Base-by-base conservation (phyloP, 2,888 invertebrate species). In the Macrosoma leucophasiata region DNA sequence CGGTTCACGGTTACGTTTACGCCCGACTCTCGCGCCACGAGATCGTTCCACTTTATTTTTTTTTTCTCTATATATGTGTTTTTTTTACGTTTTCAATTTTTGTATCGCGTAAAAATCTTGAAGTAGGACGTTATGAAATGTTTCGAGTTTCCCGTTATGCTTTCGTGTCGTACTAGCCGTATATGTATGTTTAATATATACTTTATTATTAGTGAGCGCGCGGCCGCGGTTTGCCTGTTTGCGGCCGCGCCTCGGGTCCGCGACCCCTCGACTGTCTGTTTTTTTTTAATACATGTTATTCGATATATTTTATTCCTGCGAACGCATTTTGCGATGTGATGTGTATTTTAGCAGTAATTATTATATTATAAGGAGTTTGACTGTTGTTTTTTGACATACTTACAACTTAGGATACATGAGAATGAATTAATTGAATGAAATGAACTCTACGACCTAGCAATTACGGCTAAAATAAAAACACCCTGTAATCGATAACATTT, bases 251-350 rank as follows among this genome's bases (percentile, higher is more conserved):
- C 76, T 57, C 62, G 66, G 69, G 68, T 64, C 63, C 50, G 43
- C 48, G 62, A 62, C 68, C 69, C 73, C 65, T 62, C 62, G 76
- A 75, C 78, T 74, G 84, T 81, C 75, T 81, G 75, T 82, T 85
- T 85, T 77, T n/a, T 82, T 84, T 85, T 84, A 85, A 77, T 82
- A 84, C 81, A 85, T 84, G 84, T 85, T 84, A 84, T 84, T 89
- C 89, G 88, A 87, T 90, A 90, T 90, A 89, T 90, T 90, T 89
- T 90, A 90, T 90, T 89, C 87, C 89, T 88, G 89, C 89, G 89
- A 87, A 89, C 89, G 89, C 89, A 89, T 89, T 89, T 90, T 90
- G 90, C 90, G 90, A 90, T 81, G 81, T 82, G 82, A 82, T 81
- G 82, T 84, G 82, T 87, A 87, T 86, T 86, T 81, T 86, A 87